phyloP scores from a whole-genome alignment of 2,113 vertebrate genomes.

The Leiothrix lutea region DNA sequence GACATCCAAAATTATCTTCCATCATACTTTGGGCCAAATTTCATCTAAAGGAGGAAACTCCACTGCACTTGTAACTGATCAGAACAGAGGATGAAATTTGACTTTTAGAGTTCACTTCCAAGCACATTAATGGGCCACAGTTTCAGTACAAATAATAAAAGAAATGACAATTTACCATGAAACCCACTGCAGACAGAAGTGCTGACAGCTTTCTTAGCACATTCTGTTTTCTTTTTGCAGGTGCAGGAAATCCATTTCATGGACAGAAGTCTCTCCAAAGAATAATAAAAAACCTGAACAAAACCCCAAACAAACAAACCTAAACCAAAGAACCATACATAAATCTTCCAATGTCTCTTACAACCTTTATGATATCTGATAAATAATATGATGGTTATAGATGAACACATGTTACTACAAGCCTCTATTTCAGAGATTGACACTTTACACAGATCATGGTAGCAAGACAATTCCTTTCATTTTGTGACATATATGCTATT shows the following conservation, averaged over 20 bases:
- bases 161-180: neutral
- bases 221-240: neutral
- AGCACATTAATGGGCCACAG: neutral
- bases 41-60: neutral
- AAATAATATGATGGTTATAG: neutral
- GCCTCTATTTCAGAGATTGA: neutral
- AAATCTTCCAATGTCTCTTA: neutral
- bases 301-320: rapidly evolving
- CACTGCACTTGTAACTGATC: neutral
- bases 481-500: neutral
- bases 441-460: neutral
- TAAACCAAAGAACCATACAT: neutral
- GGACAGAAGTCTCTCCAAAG: neutral
- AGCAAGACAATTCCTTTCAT: neutral
- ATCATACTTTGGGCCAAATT: neutral
- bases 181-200: neutral
- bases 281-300: neutral
- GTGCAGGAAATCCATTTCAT: neutral
- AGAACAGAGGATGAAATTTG: neutral
- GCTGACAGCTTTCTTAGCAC: neutral
- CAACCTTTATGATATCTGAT: neutral
- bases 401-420: neutral
- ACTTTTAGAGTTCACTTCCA: neutral
- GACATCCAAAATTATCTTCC: neutral
- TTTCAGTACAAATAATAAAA: neutral